These are phyloP conservation scores for Hippopotamus amphibius DNA, from an alignment of 2,113 vertebrate species.

Conservation along the genomic window DNA sequence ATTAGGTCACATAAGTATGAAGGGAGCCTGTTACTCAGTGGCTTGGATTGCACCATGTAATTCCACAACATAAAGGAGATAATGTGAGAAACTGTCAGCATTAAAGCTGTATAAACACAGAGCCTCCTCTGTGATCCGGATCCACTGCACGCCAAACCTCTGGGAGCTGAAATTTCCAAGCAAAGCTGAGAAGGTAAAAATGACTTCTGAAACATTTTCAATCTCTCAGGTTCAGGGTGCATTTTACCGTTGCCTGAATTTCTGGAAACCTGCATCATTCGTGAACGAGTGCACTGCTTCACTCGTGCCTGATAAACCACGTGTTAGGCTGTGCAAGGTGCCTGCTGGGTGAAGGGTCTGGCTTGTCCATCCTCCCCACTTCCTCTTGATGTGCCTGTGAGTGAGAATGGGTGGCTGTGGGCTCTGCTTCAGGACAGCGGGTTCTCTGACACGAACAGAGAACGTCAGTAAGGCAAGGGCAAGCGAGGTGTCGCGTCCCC, in stretches of 20 bases:
- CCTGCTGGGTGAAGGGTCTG: no score
- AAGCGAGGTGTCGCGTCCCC: background rate
- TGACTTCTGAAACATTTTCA: background rate
- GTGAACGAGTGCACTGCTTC: background rate
- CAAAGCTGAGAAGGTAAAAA: conserved; percentile 23
- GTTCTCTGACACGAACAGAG: background rate
- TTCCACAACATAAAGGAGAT: background rate
- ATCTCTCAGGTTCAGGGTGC: background rate
- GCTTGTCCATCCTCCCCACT: background rate
- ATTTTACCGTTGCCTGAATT: background rate
- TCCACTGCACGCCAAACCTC: background rate
- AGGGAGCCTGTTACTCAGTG: background rate
- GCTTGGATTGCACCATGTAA: background rate
- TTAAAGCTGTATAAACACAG: background rate
- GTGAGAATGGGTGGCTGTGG: background rate
- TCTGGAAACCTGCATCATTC: background rate
- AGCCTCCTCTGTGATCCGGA: background rate
- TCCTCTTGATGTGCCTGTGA: background rate
- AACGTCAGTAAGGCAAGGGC: background rate
- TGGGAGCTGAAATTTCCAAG: background rate
- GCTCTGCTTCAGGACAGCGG: background rate
- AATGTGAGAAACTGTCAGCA: background rate
- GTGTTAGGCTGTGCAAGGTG: background rate
- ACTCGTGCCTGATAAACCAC: background rate
- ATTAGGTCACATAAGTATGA: background rate